These are phyloP conservation scores for Macheiramphus alcinus DNA, from an alignment of 2,113 vertebrate species.

Conservation along the genomic window DNA sequence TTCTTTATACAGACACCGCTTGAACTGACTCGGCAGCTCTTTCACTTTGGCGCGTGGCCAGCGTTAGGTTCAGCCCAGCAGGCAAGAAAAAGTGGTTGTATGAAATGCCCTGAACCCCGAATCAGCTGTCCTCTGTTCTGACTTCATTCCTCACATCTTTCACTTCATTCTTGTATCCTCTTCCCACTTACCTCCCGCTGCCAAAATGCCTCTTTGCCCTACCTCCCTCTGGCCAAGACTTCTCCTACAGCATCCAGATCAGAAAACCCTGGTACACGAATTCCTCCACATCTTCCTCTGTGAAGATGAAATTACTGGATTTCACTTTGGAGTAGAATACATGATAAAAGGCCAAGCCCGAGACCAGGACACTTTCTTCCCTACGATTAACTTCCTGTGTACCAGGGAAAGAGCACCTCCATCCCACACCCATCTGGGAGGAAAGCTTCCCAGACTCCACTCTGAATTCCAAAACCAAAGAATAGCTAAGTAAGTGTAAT, in stretches of 20 bases:
- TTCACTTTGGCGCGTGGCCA: background rate
- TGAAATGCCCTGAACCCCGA: background rate
- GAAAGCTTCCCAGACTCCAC: background rate
- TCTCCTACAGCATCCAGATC: background rate
- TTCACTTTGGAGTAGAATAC: background rate
- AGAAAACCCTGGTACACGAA: background rate
- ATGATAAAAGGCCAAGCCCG: background rate
- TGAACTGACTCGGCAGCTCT: background rate
- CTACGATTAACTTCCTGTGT: background rate
- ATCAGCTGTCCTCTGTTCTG: background rate
- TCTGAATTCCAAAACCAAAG: background rate
- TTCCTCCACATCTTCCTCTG: background rate
- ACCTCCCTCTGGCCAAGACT: background rate
- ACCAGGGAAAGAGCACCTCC: background rate
- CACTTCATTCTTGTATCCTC: background rate
- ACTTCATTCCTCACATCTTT: background rate
- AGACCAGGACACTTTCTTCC: background rate
- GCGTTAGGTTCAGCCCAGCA: background rate
- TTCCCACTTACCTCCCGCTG: background rate
- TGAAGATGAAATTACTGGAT: background rate
- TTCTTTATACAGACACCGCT: accelerated
- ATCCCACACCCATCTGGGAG: background rate
- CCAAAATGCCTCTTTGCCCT: background rate
- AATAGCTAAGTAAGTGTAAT: background rate
- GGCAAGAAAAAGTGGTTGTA: background rate